Evolutionary conservation across 2,113 vertebrate species (phyloP), one percentile per base, ranked within the genome.

Genomic region (Sus scrofa): DNA sequence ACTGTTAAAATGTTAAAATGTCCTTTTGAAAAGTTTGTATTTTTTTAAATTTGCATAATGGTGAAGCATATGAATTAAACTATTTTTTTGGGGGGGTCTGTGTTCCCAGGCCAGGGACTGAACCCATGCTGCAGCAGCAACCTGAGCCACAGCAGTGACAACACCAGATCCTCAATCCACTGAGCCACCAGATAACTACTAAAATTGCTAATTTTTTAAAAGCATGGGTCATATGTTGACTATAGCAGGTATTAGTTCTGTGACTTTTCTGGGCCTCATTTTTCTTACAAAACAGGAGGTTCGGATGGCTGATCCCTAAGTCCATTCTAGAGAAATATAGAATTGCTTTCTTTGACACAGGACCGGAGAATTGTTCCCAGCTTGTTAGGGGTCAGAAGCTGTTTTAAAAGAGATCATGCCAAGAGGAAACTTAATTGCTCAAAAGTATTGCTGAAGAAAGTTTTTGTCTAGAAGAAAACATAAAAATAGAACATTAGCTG

Each of bases 401-500:
- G 54, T 39, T 95, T 89, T 65, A 44, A 58, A 24, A 44, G 4
- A 4, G 52, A 44, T 18, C 65, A n/a, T 8, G 24, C 26, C 27
- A 68, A 96, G 52, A 95, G 34, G 60, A 78, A 81, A 85, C 30
- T 86, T 54, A 75, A 14, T 78, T 24, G 0, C 27, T 15, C 24
- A 26, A 95, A 95, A 85, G n/a, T 71, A 81, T 65, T 54, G 19
- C 50, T 95, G 15, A 65, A 83, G 19, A 58, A 13, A 44, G 70
- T 50, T n/a, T 85, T 30, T 24, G 27, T 65, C 58, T 62, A 74
- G 77, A 88, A 78, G 39, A 95, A 94, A 95, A 44, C 44, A 65
- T 58, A 84, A 94, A 92, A 79, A 83, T 68, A n/a, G 12, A 75
- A n/a, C 13, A 39, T 50, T 68, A 54, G 2, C 19, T 16, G 16